These are phyloP conservation scores for Eupleurogrammus muticus DNA, from an alignment of 2,797 vertebrate genomes.

Conservation along the genomic window DNA sequence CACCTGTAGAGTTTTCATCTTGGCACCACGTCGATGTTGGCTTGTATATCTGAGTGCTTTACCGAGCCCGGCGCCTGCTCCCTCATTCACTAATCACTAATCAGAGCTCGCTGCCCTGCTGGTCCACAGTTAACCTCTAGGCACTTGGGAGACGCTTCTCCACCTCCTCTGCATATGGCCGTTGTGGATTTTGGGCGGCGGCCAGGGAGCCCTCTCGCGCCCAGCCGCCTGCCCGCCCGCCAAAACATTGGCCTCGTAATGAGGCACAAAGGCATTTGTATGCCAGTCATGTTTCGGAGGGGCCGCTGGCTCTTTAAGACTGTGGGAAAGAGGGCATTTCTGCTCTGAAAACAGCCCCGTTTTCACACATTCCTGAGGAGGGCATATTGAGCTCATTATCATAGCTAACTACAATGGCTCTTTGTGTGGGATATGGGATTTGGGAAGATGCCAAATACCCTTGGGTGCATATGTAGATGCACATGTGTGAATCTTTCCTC, in stretches of 20 bases:
- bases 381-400: slow-evolving; percentile 87
- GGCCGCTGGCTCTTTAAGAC: slow-evolving; percentile 76
- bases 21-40: slow-evolving; percentile 61
- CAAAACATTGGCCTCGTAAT: slow-evolving; percentile 38
- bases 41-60: slow-evolving; percentile 46
- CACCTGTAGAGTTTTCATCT: slow-evolving; percentile 53
- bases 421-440: slow-evolving; percentile 80
- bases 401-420: slow-evolving; percentile 84
- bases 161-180: slow-evolving; percentile 62
- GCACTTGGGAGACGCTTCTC: slow-evolving; percentile 63
- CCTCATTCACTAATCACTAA: slow-evolving; percentile 66
- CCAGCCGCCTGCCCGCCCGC: slow-evolving; percentile 38
- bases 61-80: slow-evolving; percentile 31
- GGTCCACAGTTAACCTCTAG: slow-evolving; percentile 73
- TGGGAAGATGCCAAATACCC: slow-evolving; percentile 78
- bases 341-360: slow-evolving; percentile 67
- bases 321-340: slow-evolving; percentile 83
- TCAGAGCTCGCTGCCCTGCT: slow-evolving; percentile 61
- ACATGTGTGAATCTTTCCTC: slow-evolving; percentile 58
- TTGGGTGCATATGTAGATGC: slow-evolving; percentile 62
- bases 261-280: slow-evolving; percentile 71
- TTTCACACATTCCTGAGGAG: slow-evolving; percentile 85
- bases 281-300: slow-evolving; percentile 75
- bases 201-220: slow-evolving; percentile 69
- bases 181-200: slow-evolving; percentile 70